Conservation (phyloP, 2,888 invertebrate species). For the Cylloceria caligata region DNA sequence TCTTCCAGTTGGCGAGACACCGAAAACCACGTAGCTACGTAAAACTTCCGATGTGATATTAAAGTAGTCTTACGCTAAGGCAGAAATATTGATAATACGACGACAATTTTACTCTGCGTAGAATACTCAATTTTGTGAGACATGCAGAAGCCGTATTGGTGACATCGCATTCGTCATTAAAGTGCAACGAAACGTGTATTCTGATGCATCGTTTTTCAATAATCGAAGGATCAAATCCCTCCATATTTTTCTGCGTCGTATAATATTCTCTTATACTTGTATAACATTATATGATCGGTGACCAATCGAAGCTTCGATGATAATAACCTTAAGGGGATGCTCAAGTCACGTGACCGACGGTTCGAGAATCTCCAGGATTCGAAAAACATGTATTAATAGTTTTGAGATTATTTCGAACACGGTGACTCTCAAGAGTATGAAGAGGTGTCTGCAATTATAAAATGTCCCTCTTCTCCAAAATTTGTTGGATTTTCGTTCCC, state of each 20-base stretch:
- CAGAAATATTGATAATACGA: conserved; percentile 5
- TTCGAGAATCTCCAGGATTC: too few species aligned
- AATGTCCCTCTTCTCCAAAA: too few species aligned
- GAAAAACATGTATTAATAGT: too few species aligned
- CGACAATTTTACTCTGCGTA: conserved; percentile 3
- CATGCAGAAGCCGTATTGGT: not conserved
- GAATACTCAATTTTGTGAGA: not conserved
- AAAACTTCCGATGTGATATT: conserved; percentile 60
- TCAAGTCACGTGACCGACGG: too few species aligned
- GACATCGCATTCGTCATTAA: conserved; percentile 14
- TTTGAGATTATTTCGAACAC: too few species aligned
- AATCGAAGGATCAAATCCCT: not conserved
- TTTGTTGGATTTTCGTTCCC: not conserved
- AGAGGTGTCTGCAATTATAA: too few species aligned
- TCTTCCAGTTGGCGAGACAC: not conserved
- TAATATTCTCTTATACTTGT: not conserved
- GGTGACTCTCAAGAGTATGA: too few species aligned
- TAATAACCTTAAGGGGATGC: too few species aligned
- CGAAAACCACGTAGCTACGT: conserved; percentile 25
- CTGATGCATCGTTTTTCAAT: not conserved
- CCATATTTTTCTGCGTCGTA: not conserved
- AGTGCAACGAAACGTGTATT: not conserved
- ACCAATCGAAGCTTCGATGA: too few species aligned
- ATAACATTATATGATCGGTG: too few species aligned
- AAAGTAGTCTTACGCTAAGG: conserved; percentile 53